phyloP scores from a whole-genome alignment of 2,888 invertebrate genomes.

The Parnassius apollo region DNA sequence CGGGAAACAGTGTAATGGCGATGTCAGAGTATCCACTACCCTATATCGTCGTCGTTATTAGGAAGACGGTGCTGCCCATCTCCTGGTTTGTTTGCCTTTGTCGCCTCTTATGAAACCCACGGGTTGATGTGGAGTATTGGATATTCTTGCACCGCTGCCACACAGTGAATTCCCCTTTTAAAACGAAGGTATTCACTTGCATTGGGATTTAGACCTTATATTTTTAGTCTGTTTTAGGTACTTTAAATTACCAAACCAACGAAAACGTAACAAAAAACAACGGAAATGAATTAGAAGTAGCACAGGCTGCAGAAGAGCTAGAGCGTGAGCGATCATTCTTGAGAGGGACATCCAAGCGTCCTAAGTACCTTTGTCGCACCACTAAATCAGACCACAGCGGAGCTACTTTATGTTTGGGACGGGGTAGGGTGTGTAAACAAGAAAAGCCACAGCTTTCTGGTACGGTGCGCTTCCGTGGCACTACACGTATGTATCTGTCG shows the following conservation, averaged over 20 bases:
- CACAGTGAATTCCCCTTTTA: background rate
- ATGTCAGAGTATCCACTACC: no score
- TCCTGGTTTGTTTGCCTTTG: no score
- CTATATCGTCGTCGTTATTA: no score
- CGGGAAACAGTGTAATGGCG: no score
- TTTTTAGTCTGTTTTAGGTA: background rate
- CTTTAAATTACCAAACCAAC: background rate
- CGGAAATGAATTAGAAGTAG: background rate
- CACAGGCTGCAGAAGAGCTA: slow-evolving; percentile 11
- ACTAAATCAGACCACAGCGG: background rate
- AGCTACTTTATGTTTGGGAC: no score
- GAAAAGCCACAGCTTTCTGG: background rate
- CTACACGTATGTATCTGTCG: slow-evolving; percentile 16
- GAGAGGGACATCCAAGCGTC: background rate
- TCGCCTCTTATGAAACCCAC: no score
- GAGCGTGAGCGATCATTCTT: slow-evolving; percentile 7
- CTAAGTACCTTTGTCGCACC: background rate
- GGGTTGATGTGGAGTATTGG: no score
- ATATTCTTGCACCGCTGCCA: background rate
- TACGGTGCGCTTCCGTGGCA: background rate
- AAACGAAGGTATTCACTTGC: no score
- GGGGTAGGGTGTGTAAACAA: no score
- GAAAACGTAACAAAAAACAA: background rate
- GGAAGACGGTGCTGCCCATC: no score
- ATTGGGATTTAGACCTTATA: no score